These are phyloP conservation scores for Huso huso DNA, from an alignment of 2,797 vertebrate species.

Conservation along the genomic window DNA sequence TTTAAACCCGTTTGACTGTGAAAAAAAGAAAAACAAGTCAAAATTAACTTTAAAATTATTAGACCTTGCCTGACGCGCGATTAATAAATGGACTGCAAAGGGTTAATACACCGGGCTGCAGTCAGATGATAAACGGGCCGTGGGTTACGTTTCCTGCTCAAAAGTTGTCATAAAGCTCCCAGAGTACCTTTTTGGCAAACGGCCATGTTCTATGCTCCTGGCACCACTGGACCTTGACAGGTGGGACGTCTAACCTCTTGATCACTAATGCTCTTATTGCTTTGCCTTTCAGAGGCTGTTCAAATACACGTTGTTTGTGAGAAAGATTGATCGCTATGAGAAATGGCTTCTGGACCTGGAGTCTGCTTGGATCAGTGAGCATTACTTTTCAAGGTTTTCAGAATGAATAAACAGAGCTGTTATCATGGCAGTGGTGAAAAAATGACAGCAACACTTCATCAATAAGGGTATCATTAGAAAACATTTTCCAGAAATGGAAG, in stretches of 20 bases:
- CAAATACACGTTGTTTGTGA: not conserved
- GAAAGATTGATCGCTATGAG: slow-evolving; percentile 38
- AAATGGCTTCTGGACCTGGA: slow-evolving; percentile 29
- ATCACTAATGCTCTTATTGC: not conserved
- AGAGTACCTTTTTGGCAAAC: too few species aligned
- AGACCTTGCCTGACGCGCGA: too few species aligned
- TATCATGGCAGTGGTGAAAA: slow-evolving; percentile 43
- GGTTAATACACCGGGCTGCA: too few species aligned
- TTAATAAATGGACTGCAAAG: too few species aligned
- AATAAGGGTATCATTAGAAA: slow-evolving; percentile 30
- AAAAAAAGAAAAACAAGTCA: too few species aligned
- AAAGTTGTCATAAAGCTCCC: too few species aligned
- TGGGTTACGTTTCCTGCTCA: too few species aligned
- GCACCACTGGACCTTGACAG: not conserved
- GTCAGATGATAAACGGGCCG: too few species aligned
- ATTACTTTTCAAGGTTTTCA: slow-evolving; percentile 41
- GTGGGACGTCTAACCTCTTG: not conserved
- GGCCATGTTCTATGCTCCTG: not conserved
- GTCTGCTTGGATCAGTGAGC: slow-evolving; percentile 41
- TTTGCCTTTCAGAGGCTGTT: not conserved
- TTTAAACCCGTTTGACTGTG: too few species aligned
- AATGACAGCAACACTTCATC: slow-evolving; percentile 36
- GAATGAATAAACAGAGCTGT: slow-evolving; percentile 47
- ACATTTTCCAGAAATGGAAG: slow-evolving; percentile 12
- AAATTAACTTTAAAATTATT: too few species aligned